phyloP scores from a whole-genome alignment of 2,888 invertebrate genomes.

The Parapristionchus giblindavisi region DNA sequence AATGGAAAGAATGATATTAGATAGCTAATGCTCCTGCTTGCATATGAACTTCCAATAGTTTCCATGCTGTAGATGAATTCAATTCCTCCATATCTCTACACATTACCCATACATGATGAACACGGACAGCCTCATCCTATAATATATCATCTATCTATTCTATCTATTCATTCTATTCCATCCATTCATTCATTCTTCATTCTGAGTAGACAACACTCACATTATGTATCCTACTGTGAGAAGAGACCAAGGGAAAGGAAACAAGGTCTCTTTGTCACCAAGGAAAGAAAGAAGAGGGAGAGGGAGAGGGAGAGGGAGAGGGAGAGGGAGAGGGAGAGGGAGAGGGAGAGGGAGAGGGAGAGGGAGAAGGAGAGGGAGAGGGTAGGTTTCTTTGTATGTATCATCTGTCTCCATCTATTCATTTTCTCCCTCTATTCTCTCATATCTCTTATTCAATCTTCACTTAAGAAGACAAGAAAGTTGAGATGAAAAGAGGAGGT shows the following conservation, averaged over 20 bases:
- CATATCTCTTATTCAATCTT: constrained; percentile 6
- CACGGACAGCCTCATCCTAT: constrained; percentile 87
- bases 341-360: neutral
- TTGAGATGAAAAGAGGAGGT: neutral
- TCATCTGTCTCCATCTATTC: neutral
- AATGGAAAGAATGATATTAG: constrained; percentile 39
- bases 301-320: no score
- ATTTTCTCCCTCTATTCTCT: neutral
- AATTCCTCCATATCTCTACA: constrained; percentile 93
- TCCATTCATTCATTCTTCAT: neutral
- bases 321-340: no score
- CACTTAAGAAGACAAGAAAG: neutral
- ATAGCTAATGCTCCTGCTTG: constrained; percentile 62
- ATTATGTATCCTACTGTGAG: no score
- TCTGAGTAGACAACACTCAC: no score
- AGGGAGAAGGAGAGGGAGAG: neutral
- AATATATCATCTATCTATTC: constrained; percentile 46
- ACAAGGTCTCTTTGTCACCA: no score
- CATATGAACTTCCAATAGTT: constrained; percentile 81
- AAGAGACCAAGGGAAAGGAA: no score
- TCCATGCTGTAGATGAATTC: constrained; percentile 94
- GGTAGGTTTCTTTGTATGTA: constrained; percentile 5
- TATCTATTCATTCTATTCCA: neutral
- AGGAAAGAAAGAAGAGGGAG: no score
- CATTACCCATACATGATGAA: constrained; percentile 96